Evolutionary conservation across 2,888 invertebrate genomes (phyloP).

Genomic region (Acanthopleura granulata): DNA sequence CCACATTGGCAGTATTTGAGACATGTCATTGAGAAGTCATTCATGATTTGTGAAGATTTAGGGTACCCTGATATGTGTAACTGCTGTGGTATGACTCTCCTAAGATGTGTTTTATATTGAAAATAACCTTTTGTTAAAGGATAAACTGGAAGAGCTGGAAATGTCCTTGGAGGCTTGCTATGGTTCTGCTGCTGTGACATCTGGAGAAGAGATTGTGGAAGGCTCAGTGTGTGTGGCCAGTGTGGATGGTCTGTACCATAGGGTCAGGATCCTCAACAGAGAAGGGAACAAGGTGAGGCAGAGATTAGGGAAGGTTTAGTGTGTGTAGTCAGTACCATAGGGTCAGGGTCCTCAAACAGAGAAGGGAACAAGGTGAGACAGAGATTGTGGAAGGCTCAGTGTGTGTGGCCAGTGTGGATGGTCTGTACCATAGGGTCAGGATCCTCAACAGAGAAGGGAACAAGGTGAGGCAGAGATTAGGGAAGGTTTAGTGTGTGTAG

Average conservation of each 20-base stretch:
- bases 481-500: no score
- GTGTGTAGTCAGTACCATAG: slow-evolving; percentile 46
- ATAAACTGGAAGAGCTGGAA: slow-evolving; percentile 45
- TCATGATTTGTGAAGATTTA: no score
- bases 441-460: no score
- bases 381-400: no score
- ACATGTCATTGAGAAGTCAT: no score
- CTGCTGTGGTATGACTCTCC: no score
- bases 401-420: slow-evolving; percentile 45
- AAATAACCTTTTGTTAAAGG: slow-evolving; percentile 29
- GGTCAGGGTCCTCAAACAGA: slow-evolving; percentile 39
- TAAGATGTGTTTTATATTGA: no score
- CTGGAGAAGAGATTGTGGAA: slow-evolving; percentile 27
- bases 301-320: slow-evolving; percentile 35
- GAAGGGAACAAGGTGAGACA: no score
- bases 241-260: slow-evolving; percentile 45
- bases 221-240: slow-evolving; percentile 43
- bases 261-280: slow-evolving; percentile 38
- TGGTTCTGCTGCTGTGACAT: no score
- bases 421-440: slow-evolving; percentile 44
- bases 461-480: no score
- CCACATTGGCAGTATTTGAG: no score
- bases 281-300: background rate
- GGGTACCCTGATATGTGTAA: no score
- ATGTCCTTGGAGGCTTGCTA: background rate